Conservation (phyloP, 2,797 vertebrate genomes). For the Ctenosaura bakeri region DNA sequence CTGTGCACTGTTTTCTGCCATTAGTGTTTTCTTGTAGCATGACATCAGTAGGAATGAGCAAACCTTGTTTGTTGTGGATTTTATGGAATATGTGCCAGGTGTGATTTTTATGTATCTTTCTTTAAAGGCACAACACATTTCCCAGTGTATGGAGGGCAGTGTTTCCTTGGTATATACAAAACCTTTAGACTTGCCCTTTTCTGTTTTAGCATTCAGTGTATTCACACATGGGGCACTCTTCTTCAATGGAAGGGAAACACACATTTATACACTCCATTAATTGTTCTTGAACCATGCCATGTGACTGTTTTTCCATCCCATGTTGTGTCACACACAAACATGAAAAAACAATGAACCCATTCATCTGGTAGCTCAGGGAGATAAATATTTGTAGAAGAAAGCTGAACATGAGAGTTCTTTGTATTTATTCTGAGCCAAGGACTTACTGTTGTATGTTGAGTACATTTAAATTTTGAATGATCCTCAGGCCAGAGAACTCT, state of each 20-base stretch:
- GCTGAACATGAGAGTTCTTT: constrained; percentile 13
- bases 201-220: neutral
- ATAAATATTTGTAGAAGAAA: constrained; percentile 33
- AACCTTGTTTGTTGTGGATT: neutral
- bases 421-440: constrained; percentile 9
- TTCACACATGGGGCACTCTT: neutral
- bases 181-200: neutral
- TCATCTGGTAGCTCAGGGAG: constrained; percentile 21
- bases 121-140: neutral
- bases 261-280: neutral
- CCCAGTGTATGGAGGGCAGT: too few relatives aligned
- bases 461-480: neutral
- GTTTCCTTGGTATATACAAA: neutral
- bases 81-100: neutral
- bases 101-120: neutral
- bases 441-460: neutral
- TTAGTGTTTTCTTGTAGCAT: neutral
- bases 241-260: neutral
- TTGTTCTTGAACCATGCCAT: neutral
- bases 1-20: neutral
- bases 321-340: constrained; percentile 13
- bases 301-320: constrained; percentile 14
- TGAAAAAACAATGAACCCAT: constrained; percentile 14
- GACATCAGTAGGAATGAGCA: neutral
- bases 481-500: neutral